phyloP scores from a whole-genome alignment of 2,888 invertebrate species.

The Ferdinandea cuprea region DNA sequence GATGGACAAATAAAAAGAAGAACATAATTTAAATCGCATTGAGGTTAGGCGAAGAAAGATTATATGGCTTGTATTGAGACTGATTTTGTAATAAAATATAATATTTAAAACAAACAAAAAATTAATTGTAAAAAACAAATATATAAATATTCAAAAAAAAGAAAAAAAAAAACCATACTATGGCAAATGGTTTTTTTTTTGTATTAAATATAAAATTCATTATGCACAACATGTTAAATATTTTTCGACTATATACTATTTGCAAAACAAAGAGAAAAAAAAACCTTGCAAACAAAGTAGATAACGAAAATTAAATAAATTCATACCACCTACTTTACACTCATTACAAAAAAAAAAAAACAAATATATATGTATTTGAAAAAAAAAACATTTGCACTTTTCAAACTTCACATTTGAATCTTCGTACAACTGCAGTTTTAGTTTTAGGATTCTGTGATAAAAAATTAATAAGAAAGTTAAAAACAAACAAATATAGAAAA shows the following conservation, averaged over 20 bases:
- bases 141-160: slow-evolving; percentile 11
- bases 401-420: slow-evolving; percentile 61
- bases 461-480: slow-evolving; percentile 36
- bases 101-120: slow-evolving; percentile 52
- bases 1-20: slow-evolving; percentile 12
- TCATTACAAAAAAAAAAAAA: slow-evolving; percentile 55
- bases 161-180: slow-evolving; percentile 33
- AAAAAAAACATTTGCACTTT: slow-evolving; percentile 55
- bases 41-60: slow-evolving; percentile 66
- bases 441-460: slow-evolving; percentile 73
- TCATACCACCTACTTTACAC: slow-evolving; percentile 70
- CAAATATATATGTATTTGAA: slow-evolving; percentile 37
- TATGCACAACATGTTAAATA: slow-evolving; percentile 74
- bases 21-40: slow-evolving; percentile 33
- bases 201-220: slow-evolving; percentile 64
- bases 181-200: slow-evolving; percentile 50
- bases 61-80: slow-evolving; percentile 80
- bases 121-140: slow-evolving; percentile 59
- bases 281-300: slow-evolving; percentile 45
- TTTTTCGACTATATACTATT: slow-evolving; percentile 73
- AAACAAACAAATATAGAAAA: slow-evolving; percentile 9
- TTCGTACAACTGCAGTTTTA: slow-evolving; percentile 68
- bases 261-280: slow-evolving; percentile 45
- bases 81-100: slow-evolving; percentile 79
- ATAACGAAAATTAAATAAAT: slow-evolving; percentile 38